Base-by-base conservation (phyloP, 2,113 vertebrate genomes). In the Triplophysa dalaica region DNA sequence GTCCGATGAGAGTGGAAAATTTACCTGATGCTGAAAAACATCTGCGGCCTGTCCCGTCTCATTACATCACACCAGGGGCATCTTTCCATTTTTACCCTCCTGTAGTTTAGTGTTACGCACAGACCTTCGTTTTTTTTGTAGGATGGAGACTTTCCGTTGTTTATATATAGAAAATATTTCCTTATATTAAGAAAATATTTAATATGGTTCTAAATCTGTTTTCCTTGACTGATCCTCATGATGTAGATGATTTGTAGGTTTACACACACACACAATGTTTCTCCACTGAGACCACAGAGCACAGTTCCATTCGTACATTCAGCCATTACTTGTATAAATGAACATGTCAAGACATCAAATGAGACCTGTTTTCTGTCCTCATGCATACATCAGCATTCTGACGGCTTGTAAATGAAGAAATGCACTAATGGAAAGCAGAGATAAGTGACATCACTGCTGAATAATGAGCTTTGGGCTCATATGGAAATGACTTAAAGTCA, bases 11-110 rank as follows among this genome's bases (percentile, higher is more conserved):
- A 75, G 41, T 6, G 41, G 21, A 78, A 61, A 26, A 69, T 48
- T 11, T 62, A 79, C 77, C 77, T 70, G 77, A 70, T 29, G 45
- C 24, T 12, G 64, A 77, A 62, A 80, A 83, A 84, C 60, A 66
- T 62, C 9, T 58, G 26, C 0, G 62, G 80, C 70, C 69, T 77
- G 85, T 87, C 85, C 54, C 74, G 67, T 84, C 75, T 86, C 76
- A 85, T 88, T 81, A 88, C 67, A 81, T 88, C 85, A 79, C 77
- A 80, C 58, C 85, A 85, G 88, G 82, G 62, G 74, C 70, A 79
- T 81, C 72, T 77, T 58, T 83, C 80, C 67, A 76, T 78, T 79
- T 70, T 69, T 75, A 73, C 70, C 76, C 24, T 29, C 41, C 58
- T 22, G 22, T 43, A 52, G 52, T 52, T 43, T 48, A 70, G 10